Evolutionary conservation across 2,797 vertebrate species (phyloP), one percentile per base, ranked within the genome.

Genomic region (Gambelia wislizenii): DNA sequence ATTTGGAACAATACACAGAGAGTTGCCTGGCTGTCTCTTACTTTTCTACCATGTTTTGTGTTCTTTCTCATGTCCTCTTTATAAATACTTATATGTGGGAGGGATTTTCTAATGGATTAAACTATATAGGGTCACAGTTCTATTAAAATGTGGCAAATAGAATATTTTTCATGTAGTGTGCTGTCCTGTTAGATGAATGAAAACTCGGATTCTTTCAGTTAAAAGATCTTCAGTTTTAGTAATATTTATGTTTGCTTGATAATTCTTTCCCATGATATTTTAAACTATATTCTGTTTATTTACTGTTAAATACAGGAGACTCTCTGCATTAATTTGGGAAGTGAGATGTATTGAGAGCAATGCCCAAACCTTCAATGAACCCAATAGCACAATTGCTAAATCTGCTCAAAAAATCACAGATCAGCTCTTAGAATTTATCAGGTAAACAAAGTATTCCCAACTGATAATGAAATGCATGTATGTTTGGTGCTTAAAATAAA

Each of bases 311-410:
- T 91, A 85, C 95, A 99, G 99, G 97, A 98, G 99, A 88, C 96
- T 99, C 3, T 99, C 98, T 85, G 98, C 99, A 13, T 94, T 99
- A 95, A 98, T 99, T 89, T 99, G 99, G 99, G 99, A 99, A 95
- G 98, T 98, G 87, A 98, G 98, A 89, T 98, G 98, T 79, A 98
- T 99, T 93, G 98, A 98, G 94, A 98, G 98, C 91, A 99, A 99
- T 52, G 99, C 99, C 91, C 98, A 97, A 90, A 99, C 98, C 91
- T 99, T 99, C 96, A 99, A 99, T 80, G 99, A 99, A 95, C 98
- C 99, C 42, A 97, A 97, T 20, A 99, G 99, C 96, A 98, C 98
- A 92, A 99, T 99, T 91, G 98, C 98, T 89, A 97, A 97, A 92
- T 98, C 98, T 70, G 98, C 99, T 84, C 99, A 99, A 97, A 98